Evolutionary conservation across 2,888 invertebrate genomes (phyloP).

Genomic region (Proisotoma minuta): DNA sequence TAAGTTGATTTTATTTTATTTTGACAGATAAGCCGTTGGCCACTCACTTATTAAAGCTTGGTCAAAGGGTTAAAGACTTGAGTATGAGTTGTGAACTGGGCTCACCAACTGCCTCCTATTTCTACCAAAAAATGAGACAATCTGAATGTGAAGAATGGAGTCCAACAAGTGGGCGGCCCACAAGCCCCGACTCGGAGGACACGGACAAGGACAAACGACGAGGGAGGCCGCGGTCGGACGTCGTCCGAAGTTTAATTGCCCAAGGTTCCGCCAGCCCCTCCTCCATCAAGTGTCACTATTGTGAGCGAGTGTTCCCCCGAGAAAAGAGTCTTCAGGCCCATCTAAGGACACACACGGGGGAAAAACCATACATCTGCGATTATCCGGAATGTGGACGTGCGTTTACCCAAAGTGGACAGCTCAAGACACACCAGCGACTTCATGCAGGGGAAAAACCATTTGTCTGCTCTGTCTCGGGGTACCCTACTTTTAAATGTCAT

Average conservation of each 20-base stretch:
- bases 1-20: not conserved
- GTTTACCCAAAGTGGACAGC: slow-evolving; percentile 71
- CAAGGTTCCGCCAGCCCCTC: slow-evolving; percentile 66
- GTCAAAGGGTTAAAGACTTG: slow-evolving; percentile 12
- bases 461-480: slow-evolving; percentile 60
- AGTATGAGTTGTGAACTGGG: slow-evolving; percentile 28
- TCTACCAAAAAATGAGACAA: not conserved
- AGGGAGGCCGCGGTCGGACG: slow-evolving; percentile 68
- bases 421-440: slow-evolving; percentile 70
- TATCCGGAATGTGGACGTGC: slow-evolving; percentile 66
- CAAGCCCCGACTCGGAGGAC: slow-evolving; percentile 46
- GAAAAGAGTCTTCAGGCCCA: slow-evolving; percentile 71
- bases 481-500: slow-evolving; percentile 33
- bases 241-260: slow-evolving; percentile 63
- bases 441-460: slow-evolving; percentile 75
- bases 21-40: slow-evolving; percentile 11
- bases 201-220: slow-evolving; percentile 53
- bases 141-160: slow-evolving; percentile 32
- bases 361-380: slow-evolving; percentile 68
- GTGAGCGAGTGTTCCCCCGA: slow-evolving; percentile 68
- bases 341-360: slow-evolving; percentile 63
- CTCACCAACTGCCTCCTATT: slow-evolving; percentile 27
- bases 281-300: slow-evolving; percentile 66
- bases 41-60: slow-evolving; percentile 5
- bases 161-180: too few species aligned